phyloP scores from a whole-genome alignment of 2,888 invertebrate species.

The Phymatocera aterrima region DNA sequence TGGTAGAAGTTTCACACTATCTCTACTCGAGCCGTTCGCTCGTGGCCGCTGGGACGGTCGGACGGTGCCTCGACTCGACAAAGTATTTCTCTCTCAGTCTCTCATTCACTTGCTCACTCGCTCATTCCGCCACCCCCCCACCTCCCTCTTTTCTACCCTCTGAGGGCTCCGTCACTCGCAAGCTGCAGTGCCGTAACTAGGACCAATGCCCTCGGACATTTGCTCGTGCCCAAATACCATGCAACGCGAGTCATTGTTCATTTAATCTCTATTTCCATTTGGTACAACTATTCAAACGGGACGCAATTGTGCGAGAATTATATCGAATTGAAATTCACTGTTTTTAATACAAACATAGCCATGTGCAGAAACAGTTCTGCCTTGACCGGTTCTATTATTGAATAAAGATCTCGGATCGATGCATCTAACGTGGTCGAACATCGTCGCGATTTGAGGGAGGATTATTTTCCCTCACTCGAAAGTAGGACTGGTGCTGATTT shows the following conservation, averaged over 20 bases:
- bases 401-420: background rate
- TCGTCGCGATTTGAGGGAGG: background rate
- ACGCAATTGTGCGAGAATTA: background rate
- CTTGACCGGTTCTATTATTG: background rate
- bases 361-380: background rate
- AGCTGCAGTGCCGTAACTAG: constrained; percentile 38
- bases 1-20: constrained; percentile 67
- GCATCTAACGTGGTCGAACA: background rate
- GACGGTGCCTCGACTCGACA: constrained; percentile 73
- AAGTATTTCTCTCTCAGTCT: constrained; percentile 63
- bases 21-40: constrained; percentile 72
- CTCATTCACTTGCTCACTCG: constrained; percentile 55
- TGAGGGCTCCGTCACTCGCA: constrained; percentile 41
- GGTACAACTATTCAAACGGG: background rate
- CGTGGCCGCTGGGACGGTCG: constrained; percentile 73
- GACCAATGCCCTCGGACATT: background rate
- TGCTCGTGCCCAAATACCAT: background rate
- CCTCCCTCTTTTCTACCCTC: constrained; percentile 50
- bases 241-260: background rate
- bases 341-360: background rate
- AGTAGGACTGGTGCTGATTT: background rate
- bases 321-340: background rate
- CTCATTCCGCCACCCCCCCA: constrained; percentile 47
- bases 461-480: background rate
- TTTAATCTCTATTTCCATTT: background rate